Base-by-base conservation (phyloP, 2,797 vertebrate species). In the Oreortyx pictus region DNA sequence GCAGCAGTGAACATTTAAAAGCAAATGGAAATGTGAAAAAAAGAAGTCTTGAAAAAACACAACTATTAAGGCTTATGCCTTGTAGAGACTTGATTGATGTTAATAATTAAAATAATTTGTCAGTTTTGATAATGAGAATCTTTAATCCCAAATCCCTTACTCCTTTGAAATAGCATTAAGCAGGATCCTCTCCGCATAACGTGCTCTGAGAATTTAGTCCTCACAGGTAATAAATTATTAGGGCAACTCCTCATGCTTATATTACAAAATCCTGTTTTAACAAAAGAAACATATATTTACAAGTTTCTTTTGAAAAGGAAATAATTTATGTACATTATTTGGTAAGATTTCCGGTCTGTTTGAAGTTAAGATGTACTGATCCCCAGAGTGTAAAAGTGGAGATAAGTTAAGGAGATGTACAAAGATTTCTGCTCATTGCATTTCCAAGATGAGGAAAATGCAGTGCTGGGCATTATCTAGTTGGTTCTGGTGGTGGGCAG, bases 21-120 rank as follows among this genome's bases (percentile, higher is more conserved):
- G 78, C 27, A 89, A 70, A 70, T 73, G 88, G 82, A 92, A 91
- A 89, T 67, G 43, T 76, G 72, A 82, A 82, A 95, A 23, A 62
- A 29, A 43, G 46, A 82, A 57, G 65, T n/a, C n/a, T 92, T 91
- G 73, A 88, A 67, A 96, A 94, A 85, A 8, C 33, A 43, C 44
- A 75, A 8, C 75, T 90, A 6, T 71, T 85, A 67, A 70, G 47
- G 11, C 56, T 88, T 95, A 37, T 86, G 70, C 60, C 89, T 94
- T 85, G 49, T 83, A 49, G 75, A 92, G 80, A 66, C 33, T 44
- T 94, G 89, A 89, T 88, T 95, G 76, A 92, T 90, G 85, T 91
- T 95, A 94, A 81, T 94, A 93, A 93, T 84, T 90, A 93, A 88
- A 82, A 76, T 71, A 88, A 91, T 85, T 85, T 93, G 29, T 89